A percentile compares a stretch with the other conserved stretches of the same genome.
phyloP scores from a whole-genome alignment of 1,140 invertebrate genomes.

The Orchesella cincta region DNA sequence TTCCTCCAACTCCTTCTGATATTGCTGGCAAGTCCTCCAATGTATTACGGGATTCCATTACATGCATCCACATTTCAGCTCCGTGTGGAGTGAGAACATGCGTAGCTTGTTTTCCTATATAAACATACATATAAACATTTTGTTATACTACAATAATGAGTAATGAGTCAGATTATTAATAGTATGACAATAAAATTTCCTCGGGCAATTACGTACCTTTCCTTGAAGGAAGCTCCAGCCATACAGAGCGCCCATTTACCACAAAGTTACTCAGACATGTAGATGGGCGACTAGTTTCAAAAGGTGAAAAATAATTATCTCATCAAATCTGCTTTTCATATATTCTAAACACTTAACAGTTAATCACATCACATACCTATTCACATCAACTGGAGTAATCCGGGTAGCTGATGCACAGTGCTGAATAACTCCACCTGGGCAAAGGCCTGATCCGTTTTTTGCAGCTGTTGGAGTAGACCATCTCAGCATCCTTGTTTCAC shows the following conservation, averaged over 20 bases:
- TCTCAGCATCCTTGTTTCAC: conserved; percentile 44
- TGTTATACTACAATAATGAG: conserved; percentile 4
- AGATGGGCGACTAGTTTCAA: conserved; percentile 71
- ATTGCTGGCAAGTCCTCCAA: conserved; percentile 94
- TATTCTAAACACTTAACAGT: neutral
- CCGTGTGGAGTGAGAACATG: conserved; percentile 91
- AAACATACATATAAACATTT: neutral
- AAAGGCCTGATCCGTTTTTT: conserved; percentile 35
- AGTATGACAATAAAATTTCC: neutral
- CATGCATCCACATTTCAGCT: conserved; percentile 89
- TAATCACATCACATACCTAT: conserved; percentile 63
- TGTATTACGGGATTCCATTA: conserved; percentile 81
- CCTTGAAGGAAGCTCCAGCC: conserved; percentile 83
- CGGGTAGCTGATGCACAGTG: conserved; percentile 80
- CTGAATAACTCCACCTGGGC: conserved; percentile 57
- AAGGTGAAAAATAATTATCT: too few relatives aligned
- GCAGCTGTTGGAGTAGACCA: conserved; percentile 54
- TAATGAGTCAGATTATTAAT: conserved; percentile 27
- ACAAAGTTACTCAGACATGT: conserved; percentile 96
- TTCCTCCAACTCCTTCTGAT: conserved; percentile 86
- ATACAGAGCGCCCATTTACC: conserved; percentile 87
- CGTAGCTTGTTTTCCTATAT: conserved; percentile 76
- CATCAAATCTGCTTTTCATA: too few relatives aligned
- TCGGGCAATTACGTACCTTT: conserved; percentile 65
- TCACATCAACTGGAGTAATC: conserved; percentile 94